Evolutionary conservation across 2,888 invertebrate species (phyloP).

Genomic region (Noctua pronuba): DNA sequence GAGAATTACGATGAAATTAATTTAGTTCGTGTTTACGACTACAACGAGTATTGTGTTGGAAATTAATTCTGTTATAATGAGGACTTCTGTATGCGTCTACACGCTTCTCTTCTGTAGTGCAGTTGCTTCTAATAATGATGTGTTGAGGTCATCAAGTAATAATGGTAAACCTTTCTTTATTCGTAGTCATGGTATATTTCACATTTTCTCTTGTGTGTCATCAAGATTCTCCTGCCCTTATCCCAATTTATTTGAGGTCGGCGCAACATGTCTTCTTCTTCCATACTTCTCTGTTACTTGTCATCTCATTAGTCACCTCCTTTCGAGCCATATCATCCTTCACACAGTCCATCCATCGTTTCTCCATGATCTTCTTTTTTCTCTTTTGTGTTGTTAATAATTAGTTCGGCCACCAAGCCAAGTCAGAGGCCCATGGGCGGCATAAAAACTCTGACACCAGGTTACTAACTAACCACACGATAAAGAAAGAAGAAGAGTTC

Average conservation of each 20-base stretch:
- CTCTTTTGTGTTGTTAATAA: neutral
- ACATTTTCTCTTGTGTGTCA: neutral
- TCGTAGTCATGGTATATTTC: neutral
- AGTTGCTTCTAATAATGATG: constrained; percentile 14
- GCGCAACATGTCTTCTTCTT: neutral
- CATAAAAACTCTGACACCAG: no score
- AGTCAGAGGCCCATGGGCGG: no score
- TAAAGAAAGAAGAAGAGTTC: no score
- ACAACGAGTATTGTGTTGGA: neutral
- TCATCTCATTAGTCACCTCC: neutral
- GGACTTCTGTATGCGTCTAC: constrained; percentile 5
- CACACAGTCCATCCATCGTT: neutral
- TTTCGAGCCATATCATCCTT: neutral
- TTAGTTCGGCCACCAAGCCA: no score
- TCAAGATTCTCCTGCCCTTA: no score
- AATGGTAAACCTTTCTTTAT: neutral
- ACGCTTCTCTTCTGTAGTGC: constrained; percentile 12
- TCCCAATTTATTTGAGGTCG: no score
- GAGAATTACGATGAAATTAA: constrained; percentile 1
- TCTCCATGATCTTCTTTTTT: neutral
- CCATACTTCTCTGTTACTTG: no score
- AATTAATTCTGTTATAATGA: constrained; percentile 5
- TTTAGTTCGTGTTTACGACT: constrained; percentile 5
- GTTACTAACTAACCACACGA: no score
- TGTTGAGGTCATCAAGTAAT: neutral